phyloP scores from a whole-genome alignment of 2,888 invertebrate genomes.

The Drosophila acutilabella region DNA sequence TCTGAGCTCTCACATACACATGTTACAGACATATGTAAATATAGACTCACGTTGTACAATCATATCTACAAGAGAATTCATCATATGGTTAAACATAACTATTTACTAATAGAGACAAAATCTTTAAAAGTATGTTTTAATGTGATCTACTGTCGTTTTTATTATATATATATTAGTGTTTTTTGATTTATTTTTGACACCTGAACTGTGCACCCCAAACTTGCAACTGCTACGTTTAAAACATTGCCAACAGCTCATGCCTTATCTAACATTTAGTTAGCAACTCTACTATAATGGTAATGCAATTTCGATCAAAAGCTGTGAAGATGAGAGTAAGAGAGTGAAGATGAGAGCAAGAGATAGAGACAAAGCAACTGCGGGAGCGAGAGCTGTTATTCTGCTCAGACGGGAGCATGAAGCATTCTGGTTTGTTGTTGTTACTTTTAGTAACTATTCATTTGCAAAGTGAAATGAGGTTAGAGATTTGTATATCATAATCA shows the following conservation, averaged over 20 bases:
- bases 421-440: constrained; percentile 2
- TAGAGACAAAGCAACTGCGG: background rate
- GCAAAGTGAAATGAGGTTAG: constrained; percentile 2
- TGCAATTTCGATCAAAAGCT: constrained; percentile 63
- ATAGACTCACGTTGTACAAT: constrained; percentile 1
- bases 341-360: constrained; percentile 23
- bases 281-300: constrained; percentile 39
- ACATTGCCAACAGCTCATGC: constrained; percentile 37
- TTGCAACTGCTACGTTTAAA: constrained; percentile 48
- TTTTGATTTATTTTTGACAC: constrained; percentile 68
- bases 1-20: constrained; percentile 26
- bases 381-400: constrained; percentile 10
- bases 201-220: constrained; percentile 30
- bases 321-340: constrained; percentile 23
- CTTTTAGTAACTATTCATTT: constrained; percentile 8
- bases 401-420: background rate
- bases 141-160: constrained; percentile 36
- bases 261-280: constrained; percentile 24
- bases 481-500: background rate
- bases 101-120: too few species aligned
- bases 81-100: background rate
- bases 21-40: background rate
- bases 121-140: too few species aligned
- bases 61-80: constrained; percentile 22
- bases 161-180: background rate